Evolutionary conservation across 2,888 invertebrate species (phyloP), one percentile per base, ranked within the genome.

Genomic region (Portevinia maculata): DNA sequence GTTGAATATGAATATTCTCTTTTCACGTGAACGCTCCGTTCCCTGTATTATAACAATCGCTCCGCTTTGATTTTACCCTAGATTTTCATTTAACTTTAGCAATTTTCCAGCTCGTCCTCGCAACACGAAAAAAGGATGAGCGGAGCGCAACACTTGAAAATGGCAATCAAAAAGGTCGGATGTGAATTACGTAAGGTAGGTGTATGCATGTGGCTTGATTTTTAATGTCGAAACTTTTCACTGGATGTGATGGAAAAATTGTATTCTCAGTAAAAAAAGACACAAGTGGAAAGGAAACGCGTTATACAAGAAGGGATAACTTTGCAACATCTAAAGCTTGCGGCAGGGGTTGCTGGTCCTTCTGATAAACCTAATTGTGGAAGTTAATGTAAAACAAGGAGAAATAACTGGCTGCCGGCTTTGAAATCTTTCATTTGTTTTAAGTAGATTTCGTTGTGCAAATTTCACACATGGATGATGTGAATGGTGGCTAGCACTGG

Each of bases 21-120:
- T 62, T 30, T 21, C 24, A 2, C 17, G 34, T 48, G 19, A 50
- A 64, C 41, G 37, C 32, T 17, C 19, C 50, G 9, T 50, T 24
- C 15, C 15, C 7, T 13, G 13, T 39, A 15, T 15, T 28, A 53
- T 81, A 70, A 81, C 55, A 65, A 70, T 62, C 60, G 55, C 21
- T 69, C 24, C 13, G 78, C 55, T 78, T 78, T 83, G 83, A 83
- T 83, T 83, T 78, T 78, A 70, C 83, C 67, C 41, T 60, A 67
- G 71, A 78, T 83, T 83, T 83, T 78, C 83, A 83, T 83, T 83
- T 83, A 83, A 83, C 83, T 83, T 83, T 83, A 67, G 65, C 78
- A 78, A 78, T 83, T 83, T 83, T 67, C 60, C 60, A 59, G 17
- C 28, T 19, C n/a, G 17, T 4, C 8, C 19, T 30, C 17, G 1